Evolutionary conservation across 2,888 invertebrate species (phyloP).

Genomic region (Oxyteleia sp.): DNA sequence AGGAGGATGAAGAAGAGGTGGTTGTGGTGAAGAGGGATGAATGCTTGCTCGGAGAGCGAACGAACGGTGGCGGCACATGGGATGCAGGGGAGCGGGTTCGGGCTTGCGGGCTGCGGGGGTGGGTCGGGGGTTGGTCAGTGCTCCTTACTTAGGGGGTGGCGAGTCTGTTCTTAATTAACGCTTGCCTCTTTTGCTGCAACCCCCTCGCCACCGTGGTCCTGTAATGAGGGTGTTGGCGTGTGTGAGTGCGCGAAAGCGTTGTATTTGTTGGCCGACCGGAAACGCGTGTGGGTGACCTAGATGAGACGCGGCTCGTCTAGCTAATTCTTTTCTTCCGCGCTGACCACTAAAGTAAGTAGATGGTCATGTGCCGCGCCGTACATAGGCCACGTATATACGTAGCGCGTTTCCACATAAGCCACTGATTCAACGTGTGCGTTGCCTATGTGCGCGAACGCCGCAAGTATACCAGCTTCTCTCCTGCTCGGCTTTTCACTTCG

Average conservation of each 20-base stretch:
- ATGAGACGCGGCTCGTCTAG: constrained; percentile 87
- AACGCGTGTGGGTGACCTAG: constrained; percentile 85
- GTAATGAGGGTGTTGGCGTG: constrained; percentile 85
- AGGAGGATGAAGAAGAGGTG: constrained; percentile 14
- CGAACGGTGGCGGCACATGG: constrained; percentile 64
- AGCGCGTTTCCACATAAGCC: constrained; percentile 70
- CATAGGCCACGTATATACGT: constrained; percentile 70
- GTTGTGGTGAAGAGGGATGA: background rate
- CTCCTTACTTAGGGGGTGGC: constrained; percentile 87
- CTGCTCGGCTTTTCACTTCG: constrained; percentile 44
- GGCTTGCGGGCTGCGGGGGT: no score
- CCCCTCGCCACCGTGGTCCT: constrained; percentile 83
- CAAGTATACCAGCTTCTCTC: constrained; percentile 2
- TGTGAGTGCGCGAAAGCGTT: constrained; percentile 77
- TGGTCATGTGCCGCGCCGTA: constrained; percentile 82
- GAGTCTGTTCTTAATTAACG: constrained; percentile 88
- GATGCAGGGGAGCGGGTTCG: no score
- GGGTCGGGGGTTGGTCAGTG: constrained; percentile 86
- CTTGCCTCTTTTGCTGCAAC: constrained; percentile 87
- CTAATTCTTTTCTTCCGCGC: constrained; percentile 87
- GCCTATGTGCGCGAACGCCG: constrained; percentile 41
- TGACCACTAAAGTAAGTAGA: constrained; percentile 86
- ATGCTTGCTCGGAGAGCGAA: constrained; percentile 22
- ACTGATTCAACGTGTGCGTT: constrained; percentile 70
- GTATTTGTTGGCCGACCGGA: constrained; percentile 73